Base-by-base conservation (phyloP, 2,113 vertebrate species). In the Rhizomys pruinosus region DNA sequence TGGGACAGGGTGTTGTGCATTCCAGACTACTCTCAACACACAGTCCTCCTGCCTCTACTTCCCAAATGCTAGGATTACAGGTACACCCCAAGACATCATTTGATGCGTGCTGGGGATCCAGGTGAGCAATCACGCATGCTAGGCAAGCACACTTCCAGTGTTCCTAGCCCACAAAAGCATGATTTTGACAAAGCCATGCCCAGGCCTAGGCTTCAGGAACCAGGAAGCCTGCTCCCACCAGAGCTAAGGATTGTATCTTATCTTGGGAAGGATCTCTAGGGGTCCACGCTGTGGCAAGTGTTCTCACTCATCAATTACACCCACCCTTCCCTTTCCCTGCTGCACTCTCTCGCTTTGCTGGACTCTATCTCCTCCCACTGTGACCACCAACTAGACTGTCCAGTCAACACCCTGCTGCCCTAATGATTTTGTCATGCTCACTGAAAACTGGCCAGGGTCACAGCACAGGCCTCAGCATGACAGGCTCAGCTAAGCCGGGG, bases 401-500 rank as follows among this genome's bases (percentile, higher is more conserved):
- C 39, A 27, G 47, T 74, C 44, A 69, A 39, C 10, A 76, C 5
- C 13, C 17, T 90, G 5, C 11, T 81, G 32, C 27, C 19, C 12
- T 55, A 81, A 37, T 32, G 64, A 91, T 39, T 79, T 7, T 69
- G 52, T 47, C 71, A 42, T 71, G 47, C 69, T 47, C 68, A 0
- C n/a, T 59, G 27, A 29, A 57, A 29, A 71, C 25, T 25, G 20
- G 20, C n/a, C 39, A 69, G 76, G 64, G 29, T 47, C 57, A 59
- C 23, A 0, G 0, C 4, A 22, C 8, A 52, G 16, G 57, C 34
- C 39, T 23, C 1, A 17, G 15, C 44, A 23, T 22, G 11, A 57
- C 25, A 42, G 64, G 4, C 20, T 9, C 25, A 3, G 19, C 39
- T 59, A 23, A 52, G 73, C 42, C 39, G 68, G 57, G 84, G 44